Conservation (phyloP, 2,888 invertebrate species). For the Chrysolina haemoptera region DNA sequence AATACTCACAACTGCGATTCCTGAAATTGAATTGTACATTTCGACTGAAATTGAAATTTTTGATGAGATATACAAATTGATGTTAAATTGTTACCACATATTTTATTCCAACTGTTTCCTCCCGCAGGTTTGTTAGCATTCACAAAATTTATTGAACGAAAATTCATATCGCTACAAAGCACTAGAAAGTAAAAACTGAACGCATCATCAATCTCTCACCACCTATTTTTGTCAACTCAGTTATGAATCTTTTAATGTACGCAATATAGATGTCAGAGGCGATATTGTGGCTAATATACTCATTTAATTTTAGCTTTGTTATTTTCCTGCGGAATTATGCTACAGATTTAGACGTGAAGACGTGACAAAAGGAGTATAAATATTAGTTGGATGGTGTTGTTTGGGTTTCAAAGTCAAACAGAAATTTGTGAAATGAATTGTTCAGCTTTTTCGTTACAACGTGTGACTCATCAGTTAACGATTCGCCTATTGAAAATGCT, state of each 20-base stretch:
- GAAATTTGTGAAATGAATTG: not conserved
- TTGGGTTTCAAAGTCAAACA: constrained; percentile 1
- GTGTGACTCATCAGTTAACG: too few species aligned
- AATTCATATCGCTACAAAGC: constrained; percentile 34
- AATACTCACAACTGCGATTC: too few species aligned
- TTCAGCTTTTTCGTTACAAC: not conserved
- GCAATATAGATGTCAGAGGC: constrained; percentile 53
- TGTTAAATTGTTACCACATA: too few species aligned
- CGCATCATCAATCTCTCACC: constrained; percentile 48
- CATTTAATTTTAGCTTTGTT: constrained; percentile 56
- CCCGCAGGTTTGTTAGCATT: too few species aligned
- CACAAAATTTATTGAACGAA: constrained; percentile 23
- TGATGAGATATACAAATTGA: too few species aligned
- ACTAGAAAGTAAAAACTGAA: constrained; percentile 44
- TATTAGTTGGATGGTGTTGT: constrained; percentile 1
- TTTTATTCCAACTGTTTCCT: too few species aligned
- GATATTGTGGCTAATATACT: constrained; percentile 54
- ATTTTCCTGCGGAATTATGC: constrained; percentile 16
- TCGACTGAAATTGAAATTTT: too few species aligned
- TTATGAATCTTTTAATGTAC: constrained; percentile 54
- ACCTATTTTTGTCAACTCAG: constrained; percentile 52
- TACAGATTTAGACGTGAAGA: constrained; percentile 13
- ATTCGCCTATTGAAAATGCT: too few species aligned
- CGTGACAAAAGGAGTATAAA: constrained; percentile 19
- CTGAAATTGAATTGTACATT: too few species aligned